Conservation (phyloP, 2,888 invertebrate species). For the Napeogenes sylphis region DNA sequence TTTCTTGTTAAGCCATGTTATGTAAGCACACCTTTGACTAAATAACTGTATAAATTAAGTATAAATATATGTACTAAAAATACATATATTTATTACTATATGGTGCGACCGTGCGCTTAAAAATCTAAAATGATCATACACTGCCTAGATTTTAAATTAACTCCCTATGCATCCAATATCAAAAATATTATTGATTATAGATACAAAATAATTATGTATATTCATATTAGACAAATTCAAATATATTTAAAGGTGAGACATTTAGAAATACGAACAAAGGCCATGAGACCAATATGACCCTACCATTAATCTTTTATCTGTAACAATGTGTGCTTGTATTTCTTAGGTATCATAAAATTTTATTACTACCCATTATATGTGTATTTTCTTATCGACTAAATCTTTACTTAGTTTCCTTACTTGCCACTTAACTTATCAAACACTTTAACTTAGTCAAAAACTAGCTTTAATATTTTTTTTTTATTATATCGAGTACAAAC, state of each 20-base stretch:
- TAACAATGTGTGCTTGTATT: slow-evolving; percentile 18
- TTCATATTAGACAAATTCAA: neutral
- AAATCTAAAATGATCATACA: too few relatives aligned
- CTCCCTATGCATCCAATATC: too few relatives aligned
- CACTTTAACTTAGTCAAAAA: neutral
- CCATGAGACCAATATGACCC: slow-evolving; percentile 30
- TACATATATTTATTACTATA: too few relatives aligned
- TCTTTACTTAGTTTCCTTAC: neutral
- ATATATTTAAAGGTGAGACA: slow-evolving; percentile 24
- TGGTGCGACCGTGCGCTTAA: too few relatives aligned
- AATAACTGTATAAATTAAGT: too few relatives aligned
- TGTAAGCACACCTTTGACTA: too few relatives aligned
- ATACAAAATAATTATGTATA: slow-evolving; percentile 3
- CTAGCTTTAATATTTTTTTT: neutral
- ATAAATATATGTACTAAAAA: too few relatives aligned
- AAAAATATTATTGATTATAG: too few relatives aligned
- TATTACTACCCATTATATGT: neutral
- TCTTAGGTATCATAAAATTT: slow-evolving; percentile 16
- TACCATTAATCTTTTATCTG: slow-evolving; percentile 25
- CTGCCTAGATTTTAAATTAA: too few relatives aligned
- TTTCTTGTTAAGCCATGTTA: too few relatives aligned
- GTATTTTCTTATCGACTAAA: neutral
- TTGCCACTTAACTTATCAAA: too few relatives aligned
- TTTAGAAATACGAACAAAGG: slow-evolving; percentile 26
- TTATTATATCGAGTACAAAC: neutral